These are phyloP conservation scores for Monomorium pharaonis DNA, from an alignment of 1,140 invertebrate species.

Conservation along the genomic window DNA sequence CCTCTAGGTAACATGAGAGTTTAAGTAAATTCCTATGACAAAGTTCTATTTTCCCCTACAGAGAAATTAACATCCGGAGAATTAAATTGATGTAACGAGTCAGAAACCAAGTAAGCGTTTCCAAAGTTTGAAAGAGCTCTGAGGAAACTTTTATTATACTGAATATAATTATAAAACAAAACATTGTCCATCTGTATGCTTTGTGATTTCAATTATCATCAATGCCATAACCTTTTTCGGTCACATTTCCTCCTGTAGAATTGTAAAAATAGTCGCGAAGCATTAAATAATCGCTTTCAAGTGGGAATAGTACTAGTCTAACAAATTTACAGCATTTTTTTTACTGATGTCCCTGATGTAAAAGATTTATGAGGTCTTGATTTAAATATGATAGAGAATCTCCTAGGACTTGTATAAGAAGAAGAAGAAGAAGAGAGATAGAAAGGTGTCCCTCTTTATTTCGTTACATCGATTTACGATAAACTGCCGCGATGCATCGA, in stretches of 20 bases:
- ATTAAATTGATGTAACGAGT: conserved; percentile 24
- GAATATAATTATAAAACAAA: neutral
- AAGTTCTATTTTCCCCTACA: neutral
- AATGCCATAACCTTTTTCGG: neutral
- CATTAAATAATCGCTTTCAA: neutral
- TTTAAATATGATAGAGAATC: neutral
- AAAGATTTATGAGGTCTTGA: neutral
- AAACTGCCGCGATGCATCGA: neutral
- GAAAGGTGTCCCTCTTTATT: neutral
- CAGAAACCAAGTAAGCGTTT: neutral
- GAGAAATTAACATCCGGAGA: neutral
- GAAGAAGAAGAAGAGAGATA: neutral
- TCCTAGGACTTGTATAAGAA: neutral
- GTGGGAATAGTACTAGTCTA: neutral
- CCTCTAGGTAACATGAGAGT: neutral
- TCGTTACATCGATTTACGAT: neutral
- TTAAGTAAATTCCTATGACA: neutral
- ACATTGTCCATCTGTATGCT: neutral
- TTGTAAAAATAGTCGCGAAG: neutral
- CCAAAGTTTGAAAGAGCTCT: neutral
- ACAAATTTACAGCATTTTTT: neutral
- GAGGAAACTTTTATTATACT: neutral
- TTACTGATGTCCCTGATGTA: neutral
- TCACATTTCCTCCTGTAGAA: neutral
- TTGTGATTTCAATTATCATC: neutral